Evolutionary conservation across 1,140 invertebrate species (phyloP).

Genomic region (Pseudobourletiella spinata): DNA sequence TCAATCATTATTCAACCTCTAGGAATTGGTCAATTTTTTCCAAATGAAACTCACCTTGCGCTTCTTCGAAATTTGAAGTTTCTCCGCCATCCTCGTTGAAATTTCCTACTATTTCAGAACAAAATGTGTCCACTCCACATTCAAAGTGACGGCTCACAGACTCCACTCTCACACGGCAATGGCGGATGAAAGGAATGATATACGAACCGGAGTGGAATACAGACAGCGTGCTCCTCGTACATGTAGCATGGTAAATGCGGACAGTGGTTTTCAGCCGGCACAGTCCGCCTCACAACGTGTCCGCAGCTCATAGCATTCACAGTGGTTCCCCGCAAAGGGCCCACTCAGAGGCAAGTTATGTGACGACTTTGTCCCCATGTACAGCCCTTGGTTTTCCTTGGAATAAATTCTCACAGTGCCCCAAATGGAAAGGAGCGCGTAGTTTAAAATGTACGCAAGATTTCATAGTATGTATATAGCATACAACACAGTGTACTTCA

Average conservation of each 20-base stretch:
- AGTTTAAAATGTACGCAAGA: too few species aligned
- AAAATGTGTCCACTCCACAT: neutral
- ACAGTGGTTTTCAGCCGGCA: neutral
- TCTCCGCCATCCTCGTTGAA: slow-evolving; percentile 28
- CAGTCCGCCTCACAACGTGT: neutral
- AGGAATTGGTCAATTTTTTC: neutral
- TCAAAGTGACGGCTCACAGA: neutral
- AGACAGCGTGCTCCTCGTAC: neutral
- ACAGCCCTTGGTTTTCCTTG: too few species aligned
- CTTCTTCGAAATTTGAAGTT: slow-evolving; percentile 38
- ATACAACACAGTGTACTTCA: too few species aligned
- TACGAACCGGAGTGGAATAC: too few species aligned
- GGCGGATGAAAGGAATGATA: neutral
- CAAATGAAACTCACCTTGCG: slow-evolving; percentile 35
- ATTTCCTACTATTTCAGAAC: neutral
- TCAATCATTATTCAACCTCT: neutral
- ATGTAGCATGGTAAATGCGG: neutral
- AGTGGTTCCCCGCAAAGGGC: neutral
- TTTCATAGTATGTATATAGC: too few species aligned
- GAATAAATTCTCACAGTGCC: too few species aligned
- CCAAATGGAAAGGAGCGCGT: too few species aligned
- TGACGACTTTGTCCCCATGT: too few species aligned
- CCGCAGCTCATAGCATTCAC: neutral
- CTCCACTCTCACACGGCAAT: neutral
- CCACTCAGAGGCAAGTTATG: too few species aligned